Evolutionary conservation across 2,113 vertebrate genomes (phyloP).

Genomic region (Chaetops frenatus): DNA sequence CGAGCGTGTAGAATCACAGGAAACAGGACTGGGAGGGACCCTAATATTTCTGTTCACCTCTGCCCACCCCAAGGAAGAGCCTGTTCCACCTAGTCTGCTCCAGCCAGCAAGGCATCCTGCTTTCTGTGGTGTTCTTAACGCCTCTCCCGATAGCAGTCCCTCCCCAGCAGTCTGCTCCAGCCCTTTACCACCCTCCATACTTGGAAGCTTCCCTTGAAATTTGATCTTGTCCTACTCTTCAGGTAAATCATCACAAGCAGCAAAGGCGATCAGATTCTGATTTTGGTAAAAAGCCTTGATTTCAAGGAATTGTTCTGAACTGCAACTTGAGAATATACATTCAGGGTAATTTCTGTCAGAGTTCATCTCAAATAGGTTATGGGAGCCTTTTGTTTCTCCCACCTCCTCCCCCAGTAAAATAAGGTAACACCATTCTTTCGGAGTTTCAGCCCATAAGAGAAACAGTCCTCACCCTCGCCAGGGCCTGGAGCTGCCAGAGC

Average conservation of each 20-base stretch:
- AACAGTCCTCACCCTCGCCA: neutral
- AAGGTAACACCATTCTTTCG: neutral
- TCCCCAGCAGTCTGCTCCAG: neutral
- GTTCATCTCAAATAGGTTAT: neutral
- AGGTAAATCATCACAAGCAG: neutral
- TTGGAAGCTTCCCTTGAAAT: neutral
- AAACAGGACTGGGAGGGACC: constrained; percentile 20
- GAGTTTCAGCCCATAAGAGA: neutral
- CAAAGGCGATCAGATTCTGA: neutral
- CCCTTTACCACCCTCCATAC: neutral
- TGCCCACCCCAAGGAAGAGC: neutral
- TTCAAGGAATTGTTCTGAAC: neutral
- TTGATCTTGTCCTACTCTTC: neutral
- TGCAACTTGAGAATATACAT: neutral
- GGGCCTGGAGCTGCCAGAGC: neutral
- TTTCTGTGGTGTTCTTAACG: neutral
- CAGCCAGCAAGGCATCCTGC: neutral
- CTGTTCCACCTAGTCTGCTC: neutral
- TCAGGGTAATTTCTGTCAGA: neutral
- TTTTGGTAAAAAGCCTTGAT: neutral
- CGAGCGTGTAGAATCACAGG: constrained; percentile 13
- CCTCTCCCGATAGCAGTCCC: neutral
- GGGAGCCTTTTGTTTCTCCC: neutral
- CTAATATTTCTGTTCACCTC: neutral
- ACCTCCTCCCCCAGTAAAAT: neutral